Evolutionary conservation across 2,888 invertebrate genomes (phyloP).

Genomic region (Neria commutata): DNA sequence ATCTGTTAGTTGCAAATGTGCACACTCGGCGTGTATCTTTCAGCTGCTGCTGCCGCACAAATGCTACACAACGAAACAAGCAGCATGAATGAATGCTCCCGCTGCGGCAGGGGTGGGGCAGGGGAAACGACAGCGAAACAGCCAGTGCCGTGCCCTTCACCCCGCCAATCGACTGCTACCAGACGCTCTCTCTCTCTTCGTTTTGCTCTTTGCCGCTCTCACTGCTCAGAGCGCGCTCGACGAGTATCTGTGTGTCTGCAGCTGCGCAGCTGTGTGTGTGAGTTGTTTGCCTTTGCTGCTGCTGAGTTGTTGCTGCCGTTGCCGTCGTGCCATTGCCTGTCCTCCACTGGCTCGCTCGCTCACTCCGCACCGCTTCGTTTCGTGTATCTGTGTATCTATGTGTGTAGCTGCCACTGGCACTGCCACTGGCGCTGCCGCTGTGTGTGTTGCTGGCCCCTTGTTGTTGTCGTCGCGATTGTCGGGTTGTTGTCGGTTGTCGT

Average conservation of each 20-base stretch:
- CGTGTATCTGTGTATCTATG: conserved; percentile 25
- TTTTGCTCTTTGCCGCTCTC: conserved; percentile 22
- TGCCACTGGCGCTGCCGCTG: too few relatives aligned
- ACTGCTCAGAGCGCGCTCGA: conserved; percentile 28
- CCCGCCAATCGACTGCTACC: conserved; percentile 15
- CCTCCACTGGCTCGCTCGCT: not conserved
- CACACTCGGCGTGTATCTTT: not conserved
- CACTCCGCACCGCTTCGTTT: not conserved
- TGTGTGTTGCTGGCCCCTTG: not conserved
- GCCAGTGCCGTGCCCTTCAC: conserved; percentile 8
- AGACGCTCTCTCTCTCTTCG: conserved; percentile 24
- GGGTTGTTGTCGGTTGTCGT: conserved; percentile 59
- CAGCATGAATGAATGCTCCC: conserved; percentile 7
- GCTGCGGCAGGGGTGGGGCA: too few relatives aligned
- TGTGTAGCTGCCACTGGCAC: conserved; percentile 29
- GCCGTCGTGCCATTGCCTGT: conserved; percentile 5
- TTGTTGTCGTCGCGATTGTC: conserved; percentile 47
- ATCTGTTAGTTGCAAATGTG: conserved; percentile 27
- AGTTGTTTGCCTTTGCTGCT: conserved; percentile 32
- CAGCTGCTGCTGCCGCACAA: not conserved
- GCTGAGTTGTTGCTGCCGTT: conserved; percentile 31
- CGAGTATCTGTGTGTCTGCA: conserved; percentile 1
- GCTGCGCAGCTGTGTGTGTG: conserved; percentile 15
- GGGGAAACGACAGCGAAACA: conserved; percentile 17
- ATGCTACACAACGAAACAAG: too few relatives aligned